Percentiles rank a stretch among this genome's conserved stretches.
These are phyloP conservation scores for Thalassaphorura encarpata DNA, from an alignment of 1,140 invertebrate species.

Conservation along the genomic window DNA sequence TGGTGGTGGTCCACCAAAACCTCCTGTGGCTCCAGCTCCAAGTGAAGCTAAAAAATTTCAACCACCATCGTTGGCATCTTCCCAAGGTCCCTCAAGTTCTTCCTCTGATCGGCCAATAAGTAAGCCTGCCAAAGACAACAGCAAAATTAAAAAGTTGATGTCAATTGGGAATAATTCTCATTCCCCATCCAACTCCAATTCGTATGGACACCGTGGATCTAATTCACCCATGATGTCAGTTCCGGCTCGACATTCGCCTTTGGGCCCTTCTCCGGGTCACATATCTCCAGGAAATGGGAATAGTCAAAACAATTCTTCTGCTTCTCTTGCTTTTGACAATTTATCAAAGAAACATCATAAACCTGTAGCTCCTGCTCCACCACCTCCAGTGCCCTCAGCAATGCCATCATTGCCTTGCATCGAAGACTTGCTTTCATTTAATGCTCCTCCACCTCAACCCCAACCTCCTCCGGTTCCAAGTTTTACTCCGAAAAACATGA, in stretches of 20 bases:
- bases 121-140: background rate
- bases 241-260: constrained; percentile 10
- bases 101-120: too few relatives aligned
- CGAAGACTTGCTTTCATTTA: constrained; percentile 8
- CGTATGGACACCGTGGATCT: too few relatives aligned
- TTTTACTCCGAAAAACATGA: too few relatives aligned
- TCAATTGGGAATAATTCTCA: too few relatives aligned
- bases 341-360: too few relatives aligned
- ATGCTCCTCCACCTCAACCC: constrained; percentile 8
- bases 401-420: background rate
- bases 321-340: too few relatives aligned
- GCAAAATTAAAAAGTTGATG: background rate
- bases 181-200: too few relatives aligned
- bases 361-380: too few relatives aligned
- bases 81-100: constrained; percentile 1
- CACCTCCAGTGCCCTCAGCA: background rate
- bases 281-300: constrained; percentile 6
- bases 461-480: too few relatives aligned
- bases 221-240: constrained; percentile 16
- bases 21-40: constrained; percentile 4
- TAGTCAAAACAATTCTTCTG: constrained; percentile 3
- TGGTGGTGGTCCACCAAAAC: background rate
- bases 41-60: background rate
- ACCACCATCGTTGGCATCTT: background rate
- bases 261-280: constrained; percentile 9